Percentiles rank a stretch among this genome's conserved stretches.
Evolutionary conservation across 2,113 vertebrate genomes (phyloP).

Genomic region (Solenodon paradoxus): DNA sequence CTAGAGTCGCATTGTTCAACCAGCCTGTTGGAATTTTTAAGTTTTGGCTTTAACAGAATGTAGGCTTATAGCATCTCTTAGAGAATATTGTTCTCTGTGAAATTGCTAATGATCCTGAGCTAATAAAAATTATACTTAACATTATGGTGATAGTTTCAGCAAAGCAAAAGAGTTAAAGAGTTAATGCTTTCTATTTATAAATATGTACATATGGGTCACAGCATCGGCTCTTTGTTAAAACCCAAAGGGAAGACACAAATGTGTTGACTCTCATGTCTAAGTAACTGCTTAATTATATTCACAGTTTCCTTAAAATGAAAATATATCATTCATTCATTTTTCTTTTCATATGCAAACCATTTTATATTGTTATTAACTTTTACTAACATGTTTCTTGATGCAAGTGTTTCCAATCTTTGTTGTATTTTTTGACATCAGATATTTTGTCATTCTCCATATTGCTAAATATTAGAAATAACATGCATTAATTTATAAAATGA

Average conservation of each 20-base stretch:
- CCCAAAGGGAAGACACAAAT: constrained; percentile 55
- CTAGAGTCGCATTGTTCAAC: background rate
- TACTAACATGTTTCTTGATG: background rate
- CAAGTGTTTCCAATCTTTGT: background rate
- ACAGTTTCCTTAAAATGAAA: constrained; percentile 35
- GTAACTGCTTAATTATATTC: constrained; percentile 70
- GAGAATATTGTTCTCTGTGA: constrained; percentile 47
- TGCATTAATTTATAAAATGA: background rate
- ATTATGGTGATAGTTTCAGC: constrained; percentile 55
- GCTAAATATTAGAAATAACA: background rate
- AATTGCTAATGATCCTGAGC: constrained; percentile 69
- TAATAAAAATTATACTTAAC: constrained; percentile 72
- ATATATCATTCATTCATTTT: background rate
- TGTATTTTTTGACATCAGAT: background rate
- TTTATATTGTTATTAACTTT: background rate
- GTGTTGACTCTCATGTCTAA: constrained; percentile 38
- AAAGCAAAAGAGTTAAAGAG: constrained; percentile 46
- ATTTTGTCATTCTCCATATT: background rate
- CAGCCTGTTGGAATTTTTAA: background rate
- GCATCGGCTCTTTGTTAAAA: constrained; percentile 43
- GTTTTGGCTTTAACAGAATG: background rate
- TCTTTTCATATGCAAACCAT: background rate
- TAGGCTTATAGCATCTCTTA: background rate
- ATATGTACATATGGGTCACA: constrained; percentile 68
- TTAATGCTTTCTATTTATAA: constrained; percentile 68